Conservation (phyloP, 2,113 vertebrate species). For the Fregata magnificens region DNA sequence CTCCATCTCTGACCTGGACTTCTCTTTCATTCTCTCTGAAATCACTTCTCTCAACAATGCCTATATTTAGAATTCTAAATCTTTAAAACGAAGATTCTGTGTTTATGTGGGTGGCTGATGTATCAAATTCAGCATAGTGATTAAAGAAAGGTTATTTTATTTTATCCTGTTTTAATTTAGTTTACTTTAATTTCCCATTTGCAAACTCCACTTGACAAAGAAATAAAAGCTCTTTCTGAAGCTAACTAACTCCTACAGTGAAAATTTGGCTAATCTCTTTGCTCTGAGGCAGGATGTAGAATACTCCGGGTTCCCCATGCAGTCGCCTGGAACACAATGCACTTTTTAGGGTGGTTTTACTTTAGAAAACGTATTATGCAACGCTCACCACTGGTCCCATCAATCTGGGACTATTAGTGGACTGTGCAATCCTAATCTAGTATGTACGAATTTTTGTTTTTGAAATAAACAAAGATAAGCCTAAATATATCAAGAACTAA, state of each 20-base stretch:
- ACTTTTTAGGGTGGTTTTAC: not conserved
- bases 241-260: not conserved
- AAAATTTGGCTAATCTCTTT: not conserved
- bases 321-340: not conserved
- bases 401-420: not conserved
- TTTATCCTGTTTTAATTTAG: not conserved
- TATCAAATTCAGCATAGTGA: not conserved
- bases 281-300: not conserved
- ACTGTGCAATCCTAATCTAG: not conserved
- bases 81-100: not conserved
- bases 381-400: not conserved
- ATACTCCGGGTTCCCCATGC: not conserved
- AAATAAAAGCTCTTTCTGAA: not conserved
- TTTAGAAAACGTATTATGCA: not conserved
- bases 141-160: not conserved
- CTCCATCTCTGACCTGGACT: not conserved
- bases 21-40: not conserved
- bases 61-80: not conserved
- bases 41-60: not conserved
- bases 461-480: not conserved
- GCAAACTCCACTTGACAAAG: not conserved
- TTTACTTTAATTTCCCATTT: not conserved
- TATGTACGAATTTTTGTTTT: not conserved
- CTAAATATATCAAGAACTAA: not conserved
- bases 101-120: not conserved